Conservation (phyloP, 2,888 invertebrate species). For the Athrips mouffetella region DNA sequence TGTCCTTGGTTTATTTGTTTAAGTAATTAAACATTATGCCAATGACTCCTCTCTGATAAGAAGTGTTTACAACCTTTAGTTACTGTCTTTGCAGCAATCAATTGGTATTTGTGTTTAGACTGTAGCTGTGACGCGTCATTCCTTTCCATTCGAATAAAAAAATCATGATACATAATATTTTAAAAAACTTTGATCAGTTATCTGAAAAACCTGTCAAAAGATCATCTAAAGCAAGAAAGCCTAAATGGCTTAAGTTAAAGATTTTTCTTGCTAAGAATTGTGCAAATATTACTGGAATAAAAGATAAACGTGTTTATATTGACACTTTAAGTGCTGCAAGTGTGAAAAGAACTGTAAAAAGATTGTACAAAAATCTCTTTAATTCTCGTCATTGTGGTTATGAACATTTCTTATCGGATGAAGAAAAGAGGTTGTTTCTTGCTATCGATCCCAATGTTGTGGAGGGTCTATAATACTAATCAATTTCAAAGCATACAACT, state of each 20-base stretch:
- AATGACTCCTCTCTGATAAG: constrained; percentile 61
- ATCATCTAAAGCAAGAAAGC: neutral
- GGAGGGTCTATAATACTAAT: constrained; percentile 51
- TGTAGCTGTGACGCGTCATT: neutral
- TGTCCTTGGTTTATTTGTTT: constrained; percentile 33
- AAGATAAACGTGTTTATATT: constrained; percentile 50
- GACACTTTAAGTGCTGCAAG: constrained; percentile 55
- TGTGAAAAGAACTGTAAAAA: constrained; percentile 58
- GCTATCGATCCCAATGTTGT: constrained; percentile 46
- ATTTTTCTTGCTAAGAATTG: constrained; percentile 44
- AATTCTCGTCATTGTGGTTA: constrained; percentile 77
- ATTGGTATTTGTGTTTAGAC: constrained; percentile 25
- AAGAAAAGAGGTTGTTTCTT: constrained; percentile 81
- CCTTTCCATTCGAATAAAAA: neutral
- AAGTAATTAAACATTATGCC: constrained; percentile 43
- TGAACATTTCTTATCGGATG: constrained; percentile 81
- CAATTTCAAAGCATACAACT: neutral
- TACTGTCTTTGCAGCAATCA: constrained; percentile 31
- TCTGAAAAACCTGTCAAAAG: neutral
- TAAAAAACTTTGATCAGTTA: neutral
- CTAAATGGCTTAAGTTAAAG: constrained; percentile 52
- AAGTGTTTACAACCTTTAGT: constrained; percentile 45
- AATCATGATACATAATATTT: neutral
- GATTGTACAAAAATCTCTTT: constrained; percentile 56
- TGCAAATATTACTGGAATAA: constrained; percentile 35